Conservation (phyloP, 2,113 vertebrate species). For the Nannospalax galili region DNA sequence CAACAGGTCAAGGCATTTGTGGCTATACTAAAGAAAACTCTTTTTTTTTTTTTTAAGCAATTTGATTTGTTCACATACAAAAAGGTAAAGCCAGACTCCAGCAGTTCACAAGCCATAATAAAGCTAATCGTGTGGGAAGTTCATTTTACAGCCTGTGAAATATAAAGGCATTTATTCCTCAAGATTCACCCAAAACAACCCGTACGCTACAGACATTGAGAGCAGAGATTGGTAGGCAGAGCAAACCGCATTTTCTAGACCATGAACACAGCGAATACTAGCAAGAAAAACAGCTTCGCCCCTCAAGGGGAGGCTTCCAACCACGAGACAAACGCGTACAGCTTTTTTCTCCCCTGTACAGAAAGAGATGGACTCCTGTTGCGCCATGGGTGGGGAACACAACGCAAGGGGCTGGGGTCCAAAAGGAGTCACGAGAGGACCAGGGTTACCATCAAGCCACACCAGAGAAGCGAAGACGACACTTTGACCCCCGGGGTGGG, state of each 20-base stretch:
- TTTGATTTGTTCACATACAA: slow-evolving; percentile 88
- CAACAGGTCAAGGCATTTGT: slow-evolving; percentile 97
- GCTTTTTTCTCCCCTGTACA: slow-evolving; percentile 67
- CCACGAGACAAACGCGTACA: slow-evolving; percentile 71
- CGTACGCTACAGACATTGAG: slow-evolving; percentile 78
- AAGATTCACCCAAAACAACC: slow-evolving; percentile 87
- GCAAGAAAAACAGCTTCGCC: slow-evolving; percentile 68
- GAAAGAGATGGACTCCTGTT: slow-evolving; percentile 64
- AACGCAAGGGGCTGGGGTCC: slow-evolving; percentile 71
- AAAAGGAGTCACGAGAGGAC: slow-evolving; percentile 58
- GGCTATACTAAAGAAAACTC: slow-evolving; percentile 94
- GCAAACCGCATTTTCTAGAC: slow-evolving; percentile 74
- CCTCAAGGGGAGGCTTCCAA: slow-evolving; percentile 54
- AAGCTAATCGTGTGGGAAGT: slow-evolving; percentile 91
- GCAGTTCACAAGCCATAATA: slow-evolving; percentile 93
- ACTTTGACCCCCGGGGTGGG: slow-evolving; percentile 9
- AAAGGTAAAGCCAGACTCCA: slow-evolving; percentile 90
- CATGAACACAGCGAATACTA: slow-evolving; percentile 78
- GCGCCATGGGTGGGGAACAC: slow-evolving; percentile 44
- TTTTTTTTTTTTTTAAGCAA: slow-evolving; percentile 81
- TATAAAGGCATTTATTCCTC: slow-evolving; percentile 88
- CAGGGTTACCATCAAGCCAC: slow-evolving; percentile 72
- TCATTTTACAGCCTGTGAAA: slow-evolving; percentile 91
- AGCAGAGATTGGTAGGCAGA: slow-evolving; percentile 75
- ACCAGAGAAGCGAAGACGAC: slow-evolving; percentile 67